These are phyloP conservation scores for Petromus typicus DNA, from an alignment of 2,113 vertebrate genomes.

Conservation along the genomic window DNA sequence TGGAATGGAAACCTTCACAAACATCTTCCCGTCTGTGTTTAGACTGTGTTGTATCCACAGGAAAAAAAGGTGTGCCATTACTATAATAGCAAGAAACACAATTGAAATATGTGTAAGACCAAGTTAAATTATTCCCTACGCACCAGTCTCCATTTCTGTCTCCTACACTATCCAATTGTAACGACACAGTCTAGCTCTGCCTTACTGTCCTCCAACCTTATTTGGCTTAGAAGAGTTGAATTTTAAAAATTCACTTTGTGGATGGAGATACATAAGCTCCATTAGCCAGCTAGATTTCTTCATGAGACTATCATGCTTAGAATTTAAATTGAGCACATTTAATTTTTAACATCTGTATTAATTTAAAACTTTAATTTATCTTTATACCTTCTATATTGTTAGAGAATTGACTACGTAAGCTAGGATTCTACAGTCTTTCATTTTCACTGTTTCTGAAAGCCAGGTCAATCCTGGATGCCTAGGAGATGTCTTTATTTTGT, in stretches of 20 bases:
- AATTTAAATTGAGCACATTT: slow-evolving; percentile 13
- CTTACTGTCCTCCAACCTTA: neutral
- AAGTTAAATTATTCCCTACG: neutral
- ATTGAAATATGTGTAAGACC: slow-evolving; percentile 1
- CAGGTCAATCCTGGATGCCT: neutral
- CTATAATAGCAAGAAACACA: slow-evolving; percentile 31
- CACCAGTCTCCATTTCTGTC: neutral
- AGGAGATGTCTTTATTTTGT: neutral
- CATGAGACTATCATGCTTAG: slow-evolving; percentile 12
- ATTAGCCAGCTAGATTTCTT: slow-evolving; percentile 51
- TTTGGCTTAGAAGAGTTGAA: slow-evolving; percentile 19
- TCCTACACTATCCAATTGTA: slow-evolving; percentile 38
- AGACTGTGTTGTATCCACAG: slow-evolving; percentile 13
- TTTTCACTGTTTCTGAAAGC: slow-evolving; percentile 53
- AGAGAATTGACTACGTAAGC: neutral
- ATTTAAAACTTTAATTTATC: slow-evolving; percentile 32
- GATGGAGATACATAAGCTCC: neutral
- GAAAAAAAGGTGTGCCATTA: slow-evolving; percentile 4
- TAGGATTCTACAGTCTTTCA: neutral
- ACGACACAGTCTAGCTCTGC: neutral
- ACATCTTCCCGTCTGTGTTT: slow-evolving; percentile 1
- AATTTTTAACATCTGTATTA: too few species aligned
- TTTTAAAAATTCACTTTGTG: slow-evolving; percentile 26
- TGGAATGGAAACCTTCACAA: neutral
- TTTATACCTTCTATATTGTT: slow-evolving; percentile 46